These are phyloP conservation scores for Ptilodon capucinus DNA, from an alignment of 2,888 invertebrate genomes.

Conservation along the genomic window DNA sequence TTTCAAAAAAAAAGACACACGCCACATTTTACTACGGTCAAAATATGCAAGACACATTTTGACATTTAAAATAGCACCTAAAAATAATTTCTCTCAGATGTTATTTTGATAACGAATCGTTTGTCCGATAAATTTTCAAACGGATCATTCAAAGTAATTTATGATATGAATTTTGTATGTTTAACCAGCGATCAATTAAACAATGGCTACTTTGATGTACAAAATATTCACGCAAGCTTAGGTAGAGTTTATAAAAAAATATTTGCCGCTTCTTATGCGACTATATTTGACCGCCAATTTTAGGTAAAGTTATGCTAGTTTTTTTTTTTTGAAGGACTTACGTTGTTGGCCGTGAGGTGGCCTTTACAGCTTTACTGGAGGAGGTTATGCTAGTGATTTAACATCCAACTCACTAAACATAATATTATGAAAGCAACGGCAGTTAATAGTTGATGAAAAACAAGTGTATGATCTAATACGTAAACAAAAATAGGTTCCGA, in stretches of 20 bases:
- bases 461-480: no score
- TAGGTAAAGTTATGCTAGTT: background rate
- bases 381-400: no score
- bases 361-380: no score
- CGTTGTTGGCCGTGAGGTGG: no score
- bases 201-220: conserved; percentile 31
- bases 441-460: no score
- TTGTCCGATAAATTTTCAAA: conserved; percentile 18
- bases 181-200: conserved; percentile 26
- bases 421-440: no score
- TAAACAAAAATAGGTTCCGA: no score
- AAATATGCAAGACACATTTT: conserved; percentile 13
- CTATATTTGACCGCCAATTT: background rate
- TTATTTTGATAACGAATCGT: conserved; percentile 15
- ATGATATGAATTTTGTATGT: conserved; percentile 10
- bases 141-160: conserved; percentile 17
- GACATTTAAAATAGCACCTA: conserved; percentile 19
- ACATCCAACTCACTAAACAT: no score
- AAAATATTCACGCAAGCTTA: conserved; percentile 1
- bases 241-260: background rate
- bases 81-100: conserved; percentile 19
- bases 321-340: no score
- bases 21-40: background rate
- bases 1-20: background rate
- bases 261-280: background rate